Evolutionary conservation across 2,797 vertebrate species (phyloP).

Genomic region (Pseudopleuronectes americanus): DNA sequence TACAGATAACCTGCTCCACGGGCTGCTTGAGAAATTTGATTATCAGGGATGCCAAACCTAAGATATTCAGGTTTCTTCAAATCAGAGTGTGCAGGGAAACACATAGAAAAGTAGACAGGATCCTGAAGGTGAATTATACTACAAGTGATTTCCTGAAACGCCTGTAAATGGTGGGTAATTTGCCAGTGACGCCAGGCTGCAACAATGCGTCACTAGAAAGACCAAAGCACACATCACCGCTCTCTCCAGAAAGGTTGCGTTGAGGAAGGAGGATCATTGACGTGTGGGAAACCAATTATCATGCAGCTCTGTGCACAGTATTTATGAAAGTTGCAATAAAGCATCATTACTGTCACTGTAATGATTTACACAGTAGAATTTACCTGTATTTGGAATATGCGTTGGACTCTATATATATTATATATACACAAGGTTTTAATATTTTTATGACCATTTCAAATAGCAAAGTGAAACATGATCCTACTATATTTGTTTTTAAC

Average conservation of each 20-base stretch:
- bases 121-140: slow-evolving; percentile 44
- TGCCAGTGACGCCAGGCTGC: slow-evolving; percentile 41
- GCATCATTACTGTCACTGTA: slow-evolving; percentile 50
- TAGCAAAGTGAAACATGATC: background rate
- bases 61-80: too few species aligned
- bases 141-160: slow-evolving; percentile 64
- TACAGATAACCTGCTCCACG: too few species aligned
- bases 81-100: too few species aligned
- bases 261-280: slow-evolving; percentile 73
- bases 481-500: background rate
- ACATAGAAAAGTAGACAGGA: slow-evolving; percentile 43
- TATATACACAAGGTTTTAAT: too few species aligned
- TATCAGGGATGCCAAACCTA: background rate
- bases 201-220: slow-evolving; percentile 59
- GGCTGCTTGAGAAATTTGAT: too few species aligned
- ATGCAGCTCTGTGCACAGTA: slow-evolving; percentile 39
- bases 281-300: slow-evolving; percentile 51
- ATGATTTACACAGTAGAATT: slow-evolving; percentile 42
- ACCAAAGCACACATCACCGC: slow-evolving; percentile 57
- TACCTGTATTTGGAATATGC: too few species aligned
- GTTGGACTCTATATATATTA: too few species aligned
- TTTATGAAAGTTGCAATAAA: slow-evolving; percentile 57
- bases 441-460: slow-evolving; percentile 8
- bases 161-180: slow-evolving; percentile 52
- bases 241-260: slow-evolving; percentile 59